Evolutionary conservation across 2,888 invertebrate genomes (phyloP), one percentile per base, ranked within the genome.

Genomic region (Caenorhabditis parvicauda): DNA sequence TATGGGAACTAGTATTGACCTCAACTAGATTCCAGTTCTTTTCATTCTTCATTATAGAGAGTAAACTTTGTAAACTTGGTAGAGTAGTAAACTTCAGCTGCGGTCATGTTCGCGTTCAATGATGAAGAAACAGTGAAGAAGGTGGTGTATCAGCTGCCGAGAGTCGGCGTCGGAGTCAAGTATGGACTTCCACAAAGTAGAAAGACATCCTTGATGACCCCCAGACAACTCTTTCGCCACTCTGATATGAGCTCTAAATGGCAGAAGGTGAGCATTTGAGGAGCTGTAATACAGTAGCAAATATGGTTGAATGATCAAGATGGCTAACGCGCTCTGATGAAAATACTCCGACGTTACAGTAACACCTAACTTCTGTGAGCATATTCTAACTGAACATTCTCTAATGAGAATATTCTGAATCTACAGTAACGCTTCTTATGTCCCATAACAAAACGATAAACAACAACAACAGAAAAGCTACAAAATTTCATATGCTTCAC

Each of bases 181-280:
- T 99, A 99, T 83, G 98, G 98, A 77, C 92, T 98, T 81, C 92
- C 93, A 50, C 96, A 98, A 86, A 93, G 93, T 66, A 89, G 92
- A 78, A 88, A 94, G 64, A 94, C 96, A 41, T 95, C 95, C 14
- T 90, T 96, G 89, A 96, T 98, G 91, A 91, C 95, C 1, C 94
- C 98, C 0, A 88, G 95, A 14, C 96, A 98, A 83, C 87, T 99
- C 77, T 99, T 96, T 91, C 88, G 95, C 79, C 91, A 93, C 85
- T 96, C 96, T 24, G 95, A 96, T 85, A 99, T 99, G 98, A 96
- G 66, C 37, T 43, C 49, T 4, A 68, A 70, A 47, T 72, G 72
- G 72, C 72, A 72, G 46, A 70, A 67, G 54, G 62, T 62, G n/a
- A n/a, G n/a, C n/a, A n/a, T n/a, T n/a, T n/a, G 35, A 35, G 35